Conservation (phyloP, 2,113 vertebrate genomes). For the Myotis lucifugus region DNA sequence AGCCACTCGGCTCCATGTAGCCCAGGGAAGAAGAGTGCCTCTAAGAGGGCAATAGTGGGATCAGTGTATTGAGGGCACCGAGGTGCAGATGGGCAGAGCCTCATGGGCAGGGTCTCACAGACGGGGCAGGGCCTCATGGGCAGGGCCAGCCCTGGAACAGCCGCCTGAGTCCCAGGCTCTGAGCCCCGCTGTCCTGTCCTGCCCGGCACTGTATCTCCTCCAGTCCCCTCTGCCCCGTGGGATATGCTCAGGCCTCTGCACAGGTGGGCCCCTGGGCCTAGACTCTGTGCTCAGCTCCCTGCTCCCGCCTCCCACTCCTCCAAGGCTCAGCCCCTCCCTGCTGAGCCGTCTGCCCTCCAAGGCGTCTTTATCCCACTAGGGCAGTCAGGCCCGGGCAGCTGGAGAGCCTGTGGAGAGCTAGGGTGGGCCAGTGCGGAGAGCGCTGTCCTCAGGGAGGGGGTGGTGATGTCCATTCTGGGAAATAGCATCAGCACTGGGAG, state of each 20-base stretch:
- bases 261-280: background rate
- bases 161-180: background rate
- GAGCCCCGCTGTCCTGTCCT: background rate
- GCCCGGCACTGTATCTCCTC: background rate
- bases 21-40: background rate
- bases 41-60: background rate
- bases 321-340: background rate
- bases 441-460: slow-evolving; percentile 9
- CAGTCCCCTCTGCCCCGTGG: no score
- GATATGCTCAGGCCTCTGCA: background rate
- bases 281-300: background rate
- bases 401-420: background rate
- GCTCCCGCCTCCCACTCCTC: no score
- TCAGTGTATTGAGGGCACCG: background rate
- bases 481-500: slow-evolving; percentile 49
- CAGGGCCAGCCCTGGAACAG: background rate
- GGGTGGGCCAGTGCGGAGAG: background rate
- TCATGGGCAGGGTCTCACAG: background rate
- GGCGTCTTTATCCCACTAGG: background rate
- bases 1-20: no score
- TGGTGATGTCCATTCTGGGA: slow-evolving; percentile 63
- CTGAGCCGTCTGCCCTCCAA: background rate
- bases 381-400: background rate
- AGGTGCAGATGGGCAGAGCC: background rate
- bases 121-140: background rate